These are phyloP conservation scores for Intellagama lesueurii DNA, from an alignment of 2,797 vertebrate genomes.

Conservation along the genomic window DNA sequence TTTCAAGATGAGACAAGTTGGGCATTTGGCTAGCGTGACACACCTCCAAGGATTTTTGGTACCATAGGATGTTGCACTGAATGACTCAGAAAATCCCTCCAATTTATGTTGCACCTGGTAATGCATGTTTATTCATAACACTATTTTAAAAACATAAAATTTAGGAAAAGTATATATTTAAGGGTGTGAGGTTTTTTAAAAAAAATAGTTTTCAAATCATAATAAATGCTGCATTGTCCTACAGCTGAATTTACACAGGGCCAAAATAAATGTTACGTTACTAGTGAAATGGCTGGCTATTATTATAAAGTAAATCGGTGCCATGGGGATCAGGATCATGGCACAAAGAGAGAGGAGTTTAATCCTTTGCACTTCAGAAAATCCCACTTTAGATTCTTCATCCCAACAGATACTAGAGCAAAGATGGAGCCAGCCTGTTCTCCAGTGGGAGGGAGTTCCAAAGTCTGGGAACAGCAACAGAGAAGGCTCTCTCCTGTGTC, in stretches of 20 bases:
- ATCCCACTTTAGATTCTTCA: neutral
- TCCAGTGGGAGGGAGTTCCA: too few species aligned
- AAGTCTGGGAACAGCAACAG: too few species aligned
- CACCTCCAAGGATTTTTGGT: neutral
- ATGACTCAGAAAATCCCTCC: neutral
- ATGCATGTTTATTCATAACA: neutral
- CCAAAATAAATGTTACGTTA: neutral
- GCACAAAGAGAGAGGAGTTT: neutral
- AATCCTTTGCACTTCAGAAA: neutral
- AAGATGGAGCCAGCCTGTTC: too few species aligned
- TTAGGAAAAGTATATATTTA: neutral
- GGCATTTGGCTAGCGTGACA: neutral
- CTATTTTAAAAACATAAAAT: neutral
- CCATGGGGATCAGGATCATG: neutral
- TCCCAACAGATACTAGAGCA: neutral
- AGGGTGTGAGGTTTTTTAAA: too few species aligned
- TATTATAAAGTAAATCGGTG: neutral
- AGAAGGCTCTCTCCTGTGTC: too few species aligned
- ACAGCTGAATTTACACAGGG: neutral
- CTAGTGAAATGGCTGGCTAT: neutral
- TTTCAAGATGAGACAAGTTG: neutral
- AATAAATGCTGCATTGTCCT: neutral
- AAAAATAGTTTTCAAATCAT: neutral
- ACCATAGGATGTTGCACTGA: neutral
- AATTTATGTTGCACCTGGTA: neutral